Evolutionary conservation across 2,888 invertebrate genomes (phyloP), one percentile per base, ranked within the genome.

Genomic region (Conistra vaccinii): DNA sequence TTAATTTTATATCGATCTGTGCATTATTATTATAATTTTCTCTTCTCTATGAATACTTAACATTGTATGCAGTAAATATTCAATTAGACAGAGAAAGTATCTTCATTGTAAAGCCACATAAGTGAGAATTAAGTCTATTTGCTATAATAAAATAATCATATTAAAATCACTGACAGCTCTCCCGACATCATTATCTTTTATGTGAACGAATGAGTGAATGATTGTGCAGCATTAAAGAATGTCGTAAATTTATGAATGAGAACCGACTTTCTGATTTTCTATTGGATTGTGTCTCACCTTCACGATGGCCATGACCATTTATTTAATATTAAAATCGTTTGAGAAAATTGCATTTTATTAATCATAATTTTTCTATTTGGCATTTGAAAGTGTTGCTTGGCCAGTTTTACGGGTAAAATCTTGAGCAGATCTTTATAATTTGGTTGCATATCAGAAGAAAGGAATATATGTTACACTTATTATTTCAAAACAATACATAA

Each of bases 191-290:
- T 61, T 75, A 81, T 76, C 20, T 61, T 53, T n/a, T 12, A 61
- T 55, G 26, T 51, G 75, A 74, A 55, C 26, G 75, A 75, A 6
- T 57, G 61, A 73, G 7, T 68, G 76, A 69, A 62, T 63, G 79
- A 76, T 55, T 60, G 23, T 51, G 80, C 79, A 35, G 26, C 55
- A 55, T 65, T 42, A 5, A 6, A 45, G 42, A 51, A 78, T 58
- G 48, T 71, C 32, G n/a, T 78, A n/a, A 83, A 42, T 6, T 23
- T 42, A 53, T 76, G 23, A 67, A 71, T 78, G 53, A 67, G 48
- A 66, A 26, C 29, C 7, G 3, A 61, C 72, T 80, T 72, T 80
- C 83, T 55, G 32, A 77, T 77, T 82, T 75, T 77, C 39, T 76
- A 69, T 60, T 63, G 0, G 3, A 82, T 51, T 82, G 29, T 65